Evolutionary conservation across 2,888 invertebrate species (phyloP).

Genomic region (Sphaerophoria taeniata): DNA sequence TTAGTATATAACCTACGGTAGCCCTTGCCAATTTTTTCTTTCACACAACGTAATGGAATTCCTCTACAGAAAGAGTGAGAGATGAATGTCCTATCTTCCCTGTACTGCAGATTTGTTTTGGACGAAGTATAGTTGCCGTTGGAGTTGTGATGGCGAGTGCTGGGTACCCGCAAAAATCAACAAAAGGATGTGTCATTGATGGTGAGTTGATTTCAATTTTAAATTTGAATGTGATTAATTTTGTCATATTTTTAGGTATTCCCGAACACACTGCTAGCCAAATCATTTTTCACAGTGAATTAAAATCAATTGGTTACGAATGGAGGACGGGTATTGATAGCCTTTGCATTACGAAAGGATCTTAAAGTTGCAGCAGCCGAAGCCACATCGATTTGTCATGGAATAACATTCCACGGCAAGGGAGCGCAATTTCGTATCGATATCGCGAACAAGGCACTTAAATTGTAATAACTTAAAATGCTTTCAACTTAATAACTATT

Average conservation of each 20-base stretch:
- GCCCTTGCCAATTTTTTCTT: too few relatives aligned
- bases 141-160: conserved; percentile 97
- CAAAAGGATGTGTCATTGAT: conserved; percentile 93
- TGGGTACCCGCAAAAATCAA: conserved; percentile 95
- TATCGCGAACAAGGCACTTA: conserved; percentile 94
- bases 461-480: conserved; percentile 85
- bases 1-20: too few relatives aligned
- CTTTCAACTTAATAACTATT: neutral
- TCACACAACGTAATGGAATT: too few relatives aligned
- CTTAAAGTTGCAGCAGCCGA: conserved; percentile 89
- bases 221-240: neutral
- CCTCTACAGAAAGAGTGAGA: too few relatives aligned
- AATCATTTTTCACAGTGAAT: conserved; percentile 92
- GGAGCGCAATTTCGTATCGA: conserved; percentile 94
- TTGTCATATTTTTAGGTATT: conserved; percentile 83
- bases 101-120: too few relatives aligned
- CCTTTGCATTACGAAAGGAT: conserved; percentile 88
- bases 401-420: conserved; percentile 91
- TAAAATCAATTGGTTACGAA: conserved; percentile 89
- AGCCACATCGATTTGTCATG: conserved; percentile 89
- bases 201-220: conserved; percentile 83
- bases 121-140: too few relatives aligned
- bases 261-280: conserved; percentile 77
- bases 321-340: conserved; percentile 94
- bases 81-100: too few relatives aligned